Evolutionary conservation across 1,140 invertebrate genomes (phyloP).

Genomic region (Anoplolepis gracilipes): DNA sequence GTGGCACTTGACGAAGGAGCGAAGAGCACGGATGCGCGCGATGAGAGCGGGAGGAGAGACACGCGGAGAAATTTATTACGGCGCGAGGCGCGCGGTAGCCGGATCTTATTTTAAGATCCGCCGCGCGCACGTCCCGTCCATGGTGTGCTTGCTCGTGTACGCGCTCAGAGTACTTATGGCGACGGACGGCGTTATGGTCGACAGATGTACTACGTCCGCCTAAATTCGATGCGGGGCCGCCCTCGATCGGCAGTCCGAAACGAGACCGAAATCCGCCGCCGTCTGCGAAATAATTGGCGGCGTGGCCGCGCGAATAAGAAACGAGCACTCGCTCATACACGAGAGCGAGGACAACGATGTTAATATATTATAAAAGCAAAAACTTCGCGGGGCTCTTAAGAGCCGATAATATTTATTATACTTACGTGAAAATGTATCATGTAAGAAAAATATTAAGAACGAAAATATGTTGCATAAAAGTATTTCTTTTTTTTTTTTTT

Average conservation of each 20-base stretch:
- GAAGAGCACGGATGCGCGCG: slow-evolving; percentile 17
- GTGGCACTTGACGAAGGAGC: slow-evolving; percentile 54
- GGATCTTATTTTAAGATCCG: slow-evolving; percentile 81
- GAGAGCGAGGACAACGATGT: background rate
- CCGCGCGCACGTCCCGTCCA: slow-evolving; percentile 53
- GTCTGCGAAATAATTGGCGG: slow-evolving; percentile 43
- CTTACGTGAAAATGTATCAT: background rate
- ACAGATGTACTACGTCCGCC: slow-evolving; percentile 73
- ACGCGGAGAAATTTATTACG: slow-evolving; percentile 75
- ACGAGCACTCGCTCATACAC: background rate
- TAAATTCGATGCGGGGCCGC: slow-evolving; percentile 64
- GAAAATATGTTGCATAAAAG: background rate
- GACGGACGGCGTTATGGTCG: slow-evolving; percentile 69
- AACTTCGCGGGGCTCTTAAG: no score
- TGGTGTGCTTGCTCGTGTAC: slow-evolving; percentile 31
- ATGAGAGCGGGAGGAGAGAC: slow-evolving; percentile 36
- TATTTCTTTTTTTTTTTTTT: no score
- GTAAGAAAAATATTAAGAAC: background rate
- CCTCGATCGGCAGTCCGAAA: slow-evolving; percentile 24
- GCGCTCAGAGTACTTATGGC: slow-evolving; percentile 64
- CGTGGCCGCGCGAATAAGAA: background rate
- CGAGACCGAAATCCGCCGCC: background rate
- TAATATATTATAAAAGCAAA: no score
- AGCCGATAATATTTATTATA: no score
- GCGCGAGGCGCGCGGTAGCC: slow-evolving; percentile 81